Evolutionary conservation across 2,113 vertebrate species (phyloP), one percentile per base, ranked within the genome.

Genomic region (Campylomormyrus numenius): DNA sequence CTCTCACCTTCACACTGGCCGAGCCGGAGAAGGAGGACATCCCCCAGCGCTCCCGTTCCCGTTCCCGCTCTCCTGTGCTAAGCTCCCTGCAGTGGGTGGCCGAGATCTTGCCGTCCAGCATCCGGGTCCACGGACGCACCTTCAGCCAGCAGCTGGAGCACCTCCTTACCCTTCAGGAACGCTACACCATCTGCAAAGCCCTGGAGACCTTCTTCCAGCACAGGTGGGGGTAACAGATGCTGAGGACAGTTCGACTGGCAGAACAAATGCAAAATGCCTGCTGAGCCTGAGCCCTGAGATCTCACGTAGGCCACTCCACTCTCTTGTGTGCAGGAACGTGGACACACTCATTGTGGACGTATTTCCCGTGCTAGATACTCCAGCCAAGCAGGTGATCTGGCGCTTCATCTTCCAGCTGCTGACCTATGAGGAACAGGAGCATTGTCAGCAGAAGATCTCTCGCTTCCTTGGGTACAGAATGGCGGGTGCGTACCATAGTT

Each of bases 201-300:
- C 96, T 99, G 15, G 98, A 99, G 94, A 96, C 97, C 91, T 99
- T 99, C 97, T 99, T 99, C 95, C 98, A 99, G 93, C 98, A 99
- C 94, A 97, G 98, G 98, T 99, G 58, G 31, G 56, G 48, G 19
- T 27, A 27, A 89, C 15, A 39, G 13, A 13, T 42, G 74, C 31
- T 42, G 74, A 42, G 74, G 74, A 39, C 70, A 77, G 31, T n/a
- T 7, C 2, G 21, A 7, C 56, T 49, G 17, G 27, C 42, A 48
- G 42, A 24, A 42, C 31, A 24, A 24, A 70, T 15, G 45, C 58
- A 3, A 8, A 46, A 21, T 5, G 5, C n/a, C 53, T 3, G 50
- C 17, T 21, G n/a, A 35, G 8, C 31, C 27, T 31, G 49, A 58
- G 86, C 3, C 8, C 21, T 58, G 86, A 66, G 39, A 88, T 45